Percentiles rank a stretch among this genome's conserved stretches.
phyloP scores from a whole-genome alignment of 1,140 invertebrate genomes.

The Magallana ariakensis region DNA sequence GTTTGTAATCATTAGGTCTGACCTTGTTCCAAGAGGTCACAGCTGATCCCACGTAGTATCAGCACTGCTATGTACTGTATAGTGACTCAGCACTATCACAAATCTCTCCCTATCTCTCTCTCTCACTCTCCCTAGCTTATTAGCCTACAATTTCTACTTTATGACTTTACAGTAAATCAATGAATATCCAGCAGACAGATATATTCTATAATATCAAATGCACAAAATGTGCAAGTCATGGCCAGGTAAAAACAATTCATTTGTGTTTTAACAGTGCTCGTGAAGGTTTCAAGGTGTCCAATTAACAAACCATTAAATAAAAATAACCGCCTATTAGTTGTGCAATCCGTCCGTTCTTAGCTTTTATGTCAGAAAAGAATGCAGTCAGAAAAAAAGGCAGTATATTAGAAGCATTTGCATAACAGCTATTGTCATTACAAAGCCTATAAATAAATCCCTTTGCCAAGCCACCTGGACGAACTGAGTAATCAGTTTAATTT shows the following conservation, averaged over 20 bases:
- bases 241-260: conserved; percentile 25
- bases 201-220: background rate
- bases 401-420: conserved; percentile 26
- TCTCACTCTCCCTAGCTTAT: background rate
- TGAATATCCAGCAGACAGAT: conserved; percentile 34
- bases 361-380: conserved; percentile 13
- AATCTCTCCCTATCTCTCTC: no score
- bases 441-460: conserved; percentile 8
- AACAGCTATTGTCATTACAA: conserved; percentile 8
- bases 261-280: conserved; percentile 3
- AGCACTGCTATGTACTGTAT: background rate
- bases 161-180: conserved; percentile 23
- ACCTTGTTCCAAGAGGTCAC: conserved; percentile 17
- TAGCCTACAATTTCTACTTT: conserved; percentile 21
- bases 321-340: conserved; percentile 31
- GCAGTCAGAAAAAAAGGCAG: background rate
- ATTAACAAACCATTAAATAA: conserved; percentile 28
- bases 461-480: background rate
- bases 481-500: background rate
- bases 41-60: background rate
- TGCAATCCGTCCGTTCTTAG: background rate
- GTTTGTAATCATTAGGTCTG: conserved; percentile 24
- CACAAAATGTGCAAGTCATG: conserved; percentile 25
- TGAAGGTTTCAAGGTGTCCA: conserved; percentile 9
- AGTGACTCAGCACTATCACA: conserved; percentile 23